Base-by-base conservation (phyloP, 1,140 invertebrate genomes). In the Hypsibius dujardini region DNA sequence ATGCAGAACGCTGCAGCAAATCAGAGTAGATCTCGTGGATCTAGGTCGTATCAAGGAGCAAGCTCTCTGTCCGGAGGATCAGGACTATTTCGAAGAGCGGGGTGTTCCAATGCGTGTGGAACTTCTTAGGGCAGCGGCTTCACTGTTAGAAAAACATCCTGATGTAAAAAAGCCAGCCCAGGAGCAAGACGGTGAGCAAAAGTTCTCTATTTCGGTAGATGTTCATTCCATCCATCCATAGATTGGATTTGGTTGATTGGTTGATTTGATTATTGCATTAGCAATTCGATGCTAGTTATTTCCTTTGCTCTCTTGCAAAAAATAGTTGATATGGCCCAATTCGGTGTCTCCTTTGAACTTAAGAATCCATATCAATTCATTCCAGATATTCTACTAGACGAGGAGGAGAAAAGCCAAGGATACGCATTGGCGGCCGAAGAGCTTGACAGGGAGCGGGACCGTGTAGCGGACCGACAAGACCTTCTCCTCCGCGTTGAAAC, bases 171-270 rank as follows among this genome's bases (percentile, higher is more conserved):
- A 42, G 7, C 62, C 62, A 14, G 45, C 42, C 45, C 62, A 67
- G 62, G 62, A 7, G 62, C 62, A 67, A 67, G 62, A 67, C 3
- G 62, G 62, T 42, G 45, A n/a, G n/a, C n/a, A n/a, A n/a, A 7
- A 7, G 7, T n/a, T n/a, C n/a, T n/a, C n/a, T n/a, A n/a, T n/a
- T n/a, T n/a, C n/a, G n/a, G n/a, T n/a, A n/a, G n/a, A n/a, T n/a
- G n/a, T n/a, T n/a, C n/a, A n/a, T n/a, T n/a, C n/a, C n/a, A n/a
- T n/a, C n/a, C n/a, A n/a, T n/a, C n/a, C n/a, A n/a, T n/a, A n/a
- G n/a, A n/a, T n/a, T n/a, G n/a, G n/a, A n/a, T n/a, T n/a, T n/a
- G n/a, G n/a, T n/a, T n/a, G n/a, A n/a, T n/a, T n/a, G n/a, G n/a
- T n/a, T n/a, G n/a, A n/a, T n/a, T n/a, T n/a, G n/a, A n/a, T n/a